phyloP scores from a whole-genome alignment of 2,888 invertebrate species.

The Trachelus troglodyta region DNA sequence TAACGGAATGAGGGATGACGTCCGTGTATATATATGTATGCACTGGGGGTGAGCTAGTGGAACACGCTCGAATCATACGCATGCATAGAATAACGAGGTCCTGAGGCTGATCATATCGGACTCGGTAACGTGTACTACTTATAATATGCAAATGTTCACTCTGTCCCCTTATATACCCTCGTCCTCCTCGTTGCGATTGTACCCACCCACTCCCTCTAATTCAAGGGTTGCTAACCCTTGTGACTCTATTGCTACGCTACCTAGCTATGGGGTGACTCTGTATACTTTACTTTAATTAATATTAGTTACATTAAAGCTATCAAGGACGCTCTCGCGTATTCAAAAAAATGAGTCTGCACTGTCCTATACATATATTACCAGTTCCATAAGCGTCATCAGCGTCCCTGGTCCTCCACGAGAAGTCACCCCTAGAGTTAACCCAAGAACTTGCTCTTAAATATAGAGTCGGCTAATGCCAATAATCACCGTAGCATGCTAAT shows the following conservation, averaged over 20 bases:
- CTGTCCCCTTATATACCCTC: conserved; percentile 27
- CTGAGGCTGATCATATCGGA: conserved; percentile 56
- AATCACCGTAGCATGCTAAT: conserved; percentile 63
- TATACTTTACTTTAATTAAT: conserved; percentile 49
- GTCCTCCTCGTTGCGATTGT: conserved; percentile 15
- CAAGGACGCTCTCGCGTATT: neutral
- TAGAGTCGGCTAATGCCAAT: conserved; percentile 53
- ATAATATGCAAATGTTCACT: conserved; percentile 64
- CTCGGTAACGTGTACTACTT: conserved; percentile 62
- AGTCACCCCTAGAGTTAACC: neutral
- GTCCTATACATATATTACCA: neutral
- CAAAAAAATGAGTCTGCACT: neutral
- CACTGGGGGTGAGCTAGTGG: neutral
- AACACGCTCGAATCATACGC: conserved; percentile 53
- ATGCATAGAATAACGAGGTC: conserved; percentile 61
- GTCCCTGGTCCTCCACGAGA: neutral
- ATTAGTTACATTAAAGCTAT: conserved; percentile 34
- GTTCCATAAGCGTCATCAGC: neutral
- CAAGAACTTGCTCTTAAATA: neutral
- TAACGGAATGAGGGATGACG: conserved; percentile 32
- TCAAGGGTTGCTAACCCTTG: conserved; percentile 56
- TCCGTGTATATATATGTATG: conserved; percentile 7
- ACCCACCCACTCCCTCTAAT: conserved; percentile 42
- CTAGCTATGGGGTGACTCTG: conserved; percentile 30
- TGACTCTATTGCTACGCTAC: conserved; percentile 49